Conservation (phyloP, 2,113 vertebrate genomes). For the Aphyosemion australe region DNA sequence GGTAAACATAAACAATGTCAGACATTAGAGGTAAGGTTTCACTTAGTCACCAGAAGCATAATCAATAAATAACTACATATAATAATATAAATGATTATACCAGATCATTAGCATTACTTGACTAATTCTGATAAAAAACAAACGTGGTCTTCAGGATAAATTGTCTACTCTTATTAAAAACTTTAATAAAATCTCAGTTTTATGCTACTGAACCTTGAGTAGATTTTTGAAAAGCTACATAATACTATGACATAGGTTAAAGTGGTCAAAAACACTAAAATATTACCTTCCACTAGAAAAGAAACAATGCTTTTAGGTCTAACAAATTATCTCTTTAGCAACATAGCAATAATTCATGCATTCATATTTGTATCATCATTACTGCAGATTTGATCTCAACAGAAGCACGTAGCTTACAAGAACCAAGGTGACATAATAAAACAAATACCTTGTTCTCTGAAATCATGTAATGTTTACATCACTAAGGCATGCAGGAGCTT, state of each 20-base stretch:
- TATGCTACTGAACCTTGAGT: too few relatives aligned
- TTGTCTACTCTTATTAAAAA: too few relatives aligned
- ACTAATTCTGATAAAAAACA: too few relatives aligned
- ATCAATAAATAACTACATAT: neutral
- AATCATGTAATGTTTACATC: neutral
- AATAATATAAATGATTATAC: too few relatives aligned
- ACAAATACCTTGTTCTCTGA: neutral
- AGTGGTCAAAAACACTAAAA: neutral
- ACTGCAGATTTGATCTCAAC: slow-evolving; percentile 24
- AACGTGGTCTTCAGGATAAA: too few relatives aligned
- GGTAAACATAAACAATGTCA: slow-evolving; percentile 27
- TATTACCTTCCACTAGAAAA: neutral
- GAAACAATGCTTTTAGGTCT: neutral
- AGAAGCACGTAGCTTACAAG: slow-evolving; percentile 17
- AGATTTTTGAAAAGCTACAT: too few relatives aligned
- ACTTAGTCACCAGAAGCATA: neutral
- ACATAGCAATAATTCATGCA: neutral
- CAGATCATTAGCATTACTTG: too few relatives aligned
- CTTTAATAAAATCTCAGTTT: too few relatives aligned
- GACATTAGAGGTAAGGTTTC: neutral
- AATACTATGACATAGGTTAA: too few relatives aligned
- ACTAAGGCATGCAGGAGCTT: neutral
- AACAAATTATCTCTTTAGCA: neutral
- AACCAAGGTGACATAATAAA: neutral
- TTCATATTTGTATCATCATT: neutral